Evolutionary conservation across 2,113 vertebrate species (phyloP), one percentile per base, ranked within the genome.

Genomic region (Chauna torquata): DNA sequence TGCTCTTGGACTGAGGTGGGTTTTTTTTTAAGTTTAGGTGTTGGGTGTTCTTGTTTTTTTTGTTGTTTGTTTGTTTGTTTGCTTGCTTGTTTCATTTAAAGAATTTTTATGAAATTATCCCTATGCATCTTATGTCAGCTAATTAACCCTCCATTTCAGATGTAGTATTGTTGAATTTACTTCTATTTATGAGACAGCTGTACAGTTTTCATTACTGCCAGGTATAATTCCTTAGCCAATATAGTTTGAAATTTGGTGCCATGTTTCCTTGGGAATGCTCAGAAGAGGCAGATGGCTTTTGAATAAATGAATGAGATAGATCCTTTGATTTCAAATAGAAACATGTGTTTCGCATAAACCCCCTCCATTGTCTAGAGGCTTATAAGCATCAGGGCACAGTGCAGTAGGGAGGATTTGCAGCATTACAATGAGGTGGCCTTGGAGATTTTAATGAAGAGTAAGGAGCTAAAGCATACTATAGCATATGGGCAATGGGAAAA

Each of bases 271-370:
- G 77, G 61, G 81, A 91, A 42, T 78, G 74, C 72, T 86, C 47
- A 25, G 80, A 49, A 58, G 90, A 47, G 72, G 68, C 65, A 86
- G 72, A 89, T 79, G 69, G 74, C 77, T 87, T 79, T 84, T 91
- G 61, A 91, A 32, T 28, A 52, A 58, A 58, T 62, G 83, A 82
- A 44, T 47, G 38, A 47, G 71, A 64, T 11, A 25, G 62, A 16
- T 49, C 79, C 69, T 93, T 90, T 45, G 36, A 36, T 23, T 70
- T 59, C 57, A 36, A 34, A 38, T 28, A 22, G 34, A 55, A 68
- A 68, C 16, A 11, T 44, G 30, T 2, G 1, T 74, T 83, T 61
- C 4, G 6, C 18, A 27, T 64, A 49, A 79, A 3, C 15, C 40
- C 25, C 19, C 52, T 54, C 58, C 20, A 1, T 18, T 57, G 55